Conservation (phyloP, 2,113 vertebrate species). For the Gambusia holbrooki region DNA sequence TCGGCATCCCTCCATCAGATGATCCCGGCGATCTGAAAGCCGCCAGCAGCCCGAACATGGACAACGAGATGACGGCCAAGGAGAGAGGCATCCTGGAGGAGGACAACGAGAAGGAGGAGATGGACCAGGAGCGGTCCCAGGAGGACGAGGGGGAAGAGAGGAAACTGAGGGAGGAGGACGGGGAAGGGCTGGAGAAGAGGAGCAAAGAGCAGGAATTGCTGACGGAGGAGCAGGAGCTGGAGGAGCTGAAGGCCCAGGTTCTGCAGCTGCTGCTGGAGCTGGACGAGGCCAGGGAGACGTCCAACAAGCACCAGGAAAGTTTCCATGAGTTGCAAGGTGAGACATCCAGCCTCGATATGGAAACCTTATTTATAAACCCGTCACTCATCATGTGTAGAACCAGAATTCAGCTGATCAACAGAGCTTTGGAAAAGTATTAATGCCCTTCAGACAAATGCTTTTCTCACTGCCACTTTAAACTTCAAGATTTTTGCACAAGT, state of each 20-base stretch:
- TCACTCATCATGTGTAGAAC: constrained; percentile 1
- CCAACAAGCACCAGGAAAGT: constrained; percentile 86
- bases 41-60: constrained; percentile 70
- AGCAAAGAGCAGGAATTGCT: constrained; percentile 70
- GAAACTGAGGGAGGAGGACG: constrained; percentile 51
- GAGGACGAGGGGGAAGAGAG: constrained; percentile 59
- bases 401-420: neutral
- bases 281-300: constrained; percentile 84
- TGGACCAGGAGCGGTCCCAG: constrained; percentile 59
- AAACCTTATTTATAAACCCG: neutral
- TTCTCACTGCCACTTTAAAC: no score
- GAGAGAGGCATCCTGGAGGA: constrained; percentile 78
- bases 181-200: constrained; percentile 51
- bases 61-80: constrained; percentile 74
- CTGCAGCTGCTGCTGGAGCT: constrained; percentile 87
- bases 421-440: neutral
- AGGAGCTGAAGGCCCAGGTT: constrained; percentile 86
- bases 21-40: constrained; percentile 75
- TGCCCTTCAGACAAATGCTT: no score
- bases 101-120: constrained; percentile 78
- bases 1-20: constrained; percentile 56
- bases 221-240: constrained; percentile 84
- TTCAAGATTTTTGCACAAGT: no score
- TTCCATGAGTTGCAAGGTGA: constrained; percentile 89
- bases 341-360: constrained; percentile 7